These are phyloP conservation scores for Mesorhabditis spiculigera DNA, from an alignment of 2,888 invertebrate genomes.

Conservation along the genomic window DNA sequence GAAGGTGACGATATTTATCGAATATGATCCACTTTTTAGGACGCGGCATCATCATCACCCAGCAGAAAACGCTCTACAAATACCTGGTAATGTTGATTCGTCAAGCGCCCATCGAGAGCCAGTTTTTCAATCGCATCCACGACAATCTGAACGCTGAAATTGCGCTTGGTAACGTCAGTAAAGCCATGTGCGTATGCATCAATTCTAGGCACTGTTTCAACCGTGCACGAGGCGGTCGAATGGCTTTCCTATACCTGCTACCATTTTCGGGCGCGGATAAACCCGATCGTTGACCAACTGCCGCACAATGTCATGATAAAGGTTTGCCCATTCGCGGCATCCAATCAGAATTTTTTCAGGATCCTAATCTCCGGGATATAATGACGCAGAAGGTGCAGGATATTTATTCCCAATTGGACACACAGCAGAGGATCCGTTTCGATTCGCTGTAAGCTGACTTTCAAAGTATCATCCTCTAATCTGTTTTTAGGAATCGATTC, in stretches of 20 bases:
- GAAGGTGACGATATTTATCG: conserved; percentile 21
- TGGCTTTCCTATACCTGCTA: conserved; percentile 97
- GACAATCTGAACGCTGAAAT: conserved; percentile 98
- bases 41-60: conserved; percentile 89
- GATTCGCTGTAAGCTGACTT: conserved; percentile 67
- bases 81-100: conserved; percentile 89
- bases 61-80: conserved; percentile 80
- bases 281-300: conserved; percentile 77
- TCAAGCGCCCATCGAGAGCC: conserved; percentile 96
- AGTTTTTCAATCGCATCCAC: conserved; percentile 82
- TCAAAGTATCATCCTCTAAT: too few relatives aligned
- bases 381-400: conserved; percentile 75
- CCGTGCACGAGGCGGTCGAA: conserved; percentile 88
- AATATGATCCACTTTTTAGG: conserved; percentile 67
- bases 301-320: conserved; percentile 63
- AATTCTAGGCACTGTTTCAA: conserved; percentile 85
- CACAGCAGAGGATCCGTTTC: conserved; percentile 88
- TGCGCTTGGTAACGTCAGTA: conserved; percentile 67
- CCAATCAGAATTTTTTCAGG: conserved; percentile 58
- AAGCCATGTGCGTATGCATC: conserved; percentile 49
- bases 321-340: conserved; percentile 14
- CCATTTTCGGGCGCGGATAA: conserved; percentile 85
- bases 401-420: conserved; percentile 82
- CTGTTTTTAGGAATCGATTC: conserved; percentile 43
- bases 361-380: conserved; percentile 75